Percentiles rank a stretch among this genome's conserved stretches.
These are phyloP conservation scores for Bubo bubo DNA, from an alignment of 2,113 vertebrate genomes.

Conservation along the genomic window DNA sequence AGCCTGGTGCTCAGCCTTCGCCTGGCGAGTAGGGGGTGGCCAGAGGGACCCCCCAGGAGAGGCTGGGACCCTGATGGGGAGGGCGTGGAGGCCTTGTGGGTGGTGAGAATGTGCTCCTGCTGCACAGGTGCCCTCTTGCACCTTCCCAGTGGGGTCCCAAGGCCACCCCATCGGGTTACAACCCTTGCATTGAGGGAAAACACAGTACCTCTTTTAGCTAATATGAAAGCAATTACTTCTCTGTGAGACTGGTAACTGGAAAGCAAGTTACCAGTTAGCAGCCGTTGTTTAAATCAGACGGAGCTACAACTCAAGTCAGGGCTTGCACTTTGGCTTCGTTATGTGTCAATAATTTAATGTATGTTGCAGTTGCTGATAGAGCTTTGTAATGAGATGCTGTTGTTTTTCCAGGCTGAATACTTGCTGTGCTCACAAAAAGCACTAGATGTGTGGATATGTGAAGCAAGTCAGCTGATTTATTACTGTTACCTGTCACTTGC, in stretches of 20 bases:
- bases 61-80: not conserved
- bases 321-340: not conserved
- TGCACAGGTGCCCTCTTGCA: not conserved
- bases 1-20: not conserved
- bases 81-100: rapidly evolving
- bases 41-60: rapidly evolving
- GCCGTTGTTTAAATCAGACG: not conserved
- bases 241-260: not conserved
- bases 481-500: conserved; percentile 6
- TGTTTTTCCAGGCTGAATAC: not conserved
- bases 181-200: not conserved
- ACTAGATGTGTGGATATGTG: not conserved
- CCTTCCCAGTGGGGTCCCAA: not conserved
- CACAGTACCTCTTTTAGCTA: not conserved
- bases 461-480: not conserved
- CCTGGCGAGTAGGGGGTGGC: not conserved
- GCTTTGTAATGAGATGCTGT: not conserved
- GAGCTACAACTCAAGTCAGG: not conserved
- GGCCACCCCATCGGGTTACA: not conserved
- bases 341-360: not conserved
- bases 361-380: not conserved
- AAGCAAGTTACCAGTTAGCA: not conserved
- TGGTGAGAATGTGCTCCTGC: not conserved
- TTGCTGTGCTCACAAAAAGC: not conserved
- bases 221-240: not conserved